Conservation (phyloP, 2,888 invertebrate genomes). For the Heliconius sara region DNA sequence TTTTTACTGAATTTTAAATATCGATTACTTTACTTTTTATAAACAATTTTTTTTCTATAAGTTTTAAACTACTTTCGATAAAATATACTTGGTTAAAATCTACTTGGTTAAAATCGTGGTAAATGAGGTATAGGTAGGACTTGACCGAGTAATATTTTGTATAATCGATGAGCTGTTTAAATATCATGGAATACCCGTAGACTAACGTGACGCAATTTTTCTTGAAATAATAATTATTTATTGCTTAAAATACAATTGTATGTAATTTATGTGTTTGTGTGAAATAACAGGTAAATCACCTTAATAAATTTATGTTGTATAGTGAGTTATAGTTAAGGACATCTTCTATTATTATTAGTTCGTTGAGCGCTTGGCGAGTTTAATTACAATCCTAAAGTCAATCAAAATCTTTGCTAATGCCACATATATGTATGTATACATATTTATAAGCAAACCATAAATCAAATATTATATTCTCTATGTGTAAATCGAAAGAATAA, state of each 20-base stretch:
- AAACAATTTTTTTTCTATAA: not conserved
- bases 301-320: not conserved
- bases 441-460: no score
- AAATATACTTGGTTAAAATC: not conserved
- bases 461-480: no score
- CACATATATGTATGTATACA: no score
- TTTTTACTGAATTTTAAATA: constrained; percentile 13
- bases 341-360: not conserved
- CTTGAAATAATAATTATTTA: not conserved
- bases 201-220: not conserved
- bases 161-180: constrained; percentile 1
- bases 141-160: constrained; percentile 1
- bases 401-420: not conserved
- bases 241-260: not conserved
- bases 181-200: not conserved
- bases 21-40: not conserved
- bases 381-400: not conserved
- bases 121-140: not conserved
- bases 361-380: not conserved
- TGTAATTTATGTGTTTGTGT: constrained; percentile 15
- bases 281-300: constrained; percentile 3
- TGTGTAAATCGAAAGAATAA: not conserved
- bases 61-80: not conserved
- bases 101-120: not conserved
- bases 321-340: not conserved